Percentiles rank a stretch among this genome's conserved stretches.
phyloP scores from a whole-genome alignment of 2,797 vertebrate genomes.

The Muscicapa striata region DNA sequence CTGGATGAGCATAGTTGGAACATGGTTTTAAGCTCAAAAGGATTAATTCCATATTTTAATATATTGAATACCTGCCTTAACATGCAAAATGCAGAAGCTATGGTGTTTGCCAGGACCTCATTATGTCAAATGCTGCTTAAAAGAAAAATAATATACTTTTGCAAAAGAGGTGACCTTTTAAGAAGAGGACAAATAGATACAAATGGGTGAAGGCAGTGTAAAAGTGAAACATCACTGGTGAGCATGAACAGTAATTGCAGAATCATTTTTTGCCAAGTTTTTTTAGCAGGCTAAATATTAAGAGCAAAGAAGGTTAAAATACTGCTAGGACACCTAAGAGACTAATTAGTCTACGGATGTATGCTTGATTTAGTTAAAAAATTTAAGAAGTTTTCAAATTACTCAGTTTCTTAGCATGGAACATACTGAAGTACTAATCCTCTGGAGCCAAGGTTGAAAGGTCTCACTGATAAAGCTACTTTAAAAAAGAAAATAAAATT shows the following conservation, averaged over 20 bases:
- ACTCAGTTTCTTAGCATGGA: slow-evolving; percentile 14
- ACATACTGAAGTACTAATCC: slow-evolving; percentile 11
- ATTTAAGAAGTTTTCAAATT: slow-evolving; percentile 6
- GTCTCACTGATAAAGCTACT: not conserved
- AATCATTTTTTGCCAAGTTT: not conserved
- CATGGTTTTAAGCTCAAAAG: not conserved
- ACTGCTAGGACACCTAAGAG: not conserved
- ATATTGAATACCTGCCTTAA: not conserved
- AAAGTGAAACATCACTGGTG: not conserved
- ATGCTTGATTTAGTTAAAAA: not conserved
- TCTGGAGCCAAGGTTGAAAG: slow-evolving; percentile 38
- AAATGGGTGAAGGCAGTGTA: not conserved
- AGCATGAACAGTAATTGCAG: not conserved
- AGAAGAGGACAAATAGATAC: not conserved
- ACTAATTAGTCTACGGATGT: not conserved
- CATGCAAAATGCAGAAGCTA: not conserved
- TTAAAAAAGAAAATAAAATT: not conserved
- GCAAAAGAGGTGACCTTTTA: not conserved
- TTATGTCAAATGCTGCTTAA: not conserved
- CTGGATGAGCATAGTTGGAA: not conserved
- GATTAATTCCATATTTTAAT: not conserved
- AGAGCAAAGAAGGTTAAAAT: not conserved
- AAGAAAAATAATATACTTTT: not conserved
- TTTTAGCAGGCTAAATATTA: not conserved
- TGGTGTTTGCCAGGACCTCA: not conserved